Conservation (phyloP, 2,888 invertebrate species). For the Sinopyrophorus schimmeli region DNA sequence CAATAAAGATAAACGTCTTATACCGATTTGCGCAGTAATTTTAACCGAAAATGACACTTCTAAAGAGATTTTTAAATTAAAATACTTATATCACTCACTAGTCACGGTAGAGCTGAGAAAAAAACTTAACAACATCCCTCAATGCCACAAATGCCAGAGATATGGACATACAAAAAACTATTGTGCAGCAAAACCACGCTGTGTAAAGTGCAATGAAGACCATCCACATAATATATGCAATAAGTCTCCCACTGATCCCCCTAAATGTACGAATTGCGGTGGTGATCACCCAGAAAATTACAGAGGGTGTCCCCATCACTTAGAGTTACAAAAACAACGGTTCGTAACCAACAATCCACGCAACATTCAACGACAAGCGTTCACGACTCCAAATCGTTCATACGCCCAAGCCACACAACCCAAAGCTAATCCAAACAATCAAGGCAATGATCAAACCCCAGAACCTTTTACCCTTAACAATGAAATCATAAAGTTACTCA, state of each 20-base stretch:
- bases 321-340: background rate
- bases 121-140: slow-evolving; percentile 7
- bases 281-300: slow-evolving; percentile 20
- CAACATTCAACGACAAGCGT: too few relatives aligned
- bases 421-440: too few relatives aligned
- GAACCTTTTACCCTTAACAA: background rate
- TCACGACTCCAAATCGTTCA: too few relatives aligned
- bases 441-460: background rate
- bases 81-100: slow-evolving; percentile 4
- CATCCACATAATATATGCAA: slow-evolving; percentile 8
- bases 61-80: slow-evolving; percentile 12
- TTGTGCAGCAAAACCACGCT: slow-evolving; percentile 10
- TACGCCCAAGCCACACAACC: slow-evolving; percentile 1
- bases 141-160: slow-evolving; percentile 6
- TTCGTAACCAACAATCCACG: too few relatives aligned
- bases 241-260: background rate
- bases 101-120: background rate
- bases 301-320: slow-evolving; percentile 7
- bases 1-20: too few relatives aligned
- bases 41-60: too few relatives aligned
- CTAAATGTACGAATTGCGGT: slow-evolving; percentile 11
- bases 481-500: slow-evolving; percentile 1
- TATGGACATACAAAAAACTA: slow-evolving; percentile 13
- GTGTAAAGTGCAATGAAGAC: slow-evolving; percentile 18
- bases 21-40: too few relatives aligned